Conservation (phyloP, 2,888 invertebrate genomes). For the Tubulanus polymorphus region DNA sequence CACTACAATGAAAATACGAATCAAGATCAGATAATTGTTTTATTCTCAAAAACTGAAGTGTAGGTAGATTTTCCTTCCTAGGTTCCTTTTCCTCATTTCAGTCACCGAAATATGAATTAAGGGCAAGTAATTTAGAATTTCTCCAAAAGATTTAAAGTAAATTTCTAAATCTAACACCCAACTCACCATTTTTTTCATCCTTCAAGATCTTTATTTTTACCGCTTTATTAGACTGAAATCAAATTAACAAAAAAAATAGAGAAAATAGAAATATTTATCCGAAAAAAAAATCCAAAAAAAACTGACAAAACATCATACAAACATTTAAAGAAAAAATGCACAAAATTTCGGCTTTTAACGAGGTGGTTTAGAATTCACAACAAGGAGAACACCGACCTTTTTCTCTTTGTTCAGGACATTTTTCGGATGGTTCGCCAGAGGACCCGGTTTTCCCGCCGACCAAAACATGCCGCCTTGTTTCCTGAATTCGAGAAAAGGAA, state of each 20-base stretch:
- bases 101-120: too few species aligned
- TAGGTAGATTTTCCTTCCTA: too few species aligned
- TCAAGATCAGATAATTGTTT: too few species aligned
- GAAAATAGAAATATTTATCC: constrained; percentile 4
- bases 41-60: too few species aligned
- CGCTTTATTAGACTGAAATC: too few species aligned
- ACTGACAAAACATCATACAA: background rate
- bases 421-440: constrained; percentile 40
- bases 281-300: too few species aligned
- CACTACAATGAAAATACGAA: constrained; percentile 22
- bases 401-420: constrained; percentile 33
- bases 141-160: too few species aligned
- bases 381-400: background rate
- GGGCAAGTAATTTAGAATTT: too few species aligned
- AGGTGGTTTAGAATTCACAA: constrained; percentile 2
- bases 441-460: constrained; percentile 44
- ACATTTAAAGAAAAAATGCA: background rate
- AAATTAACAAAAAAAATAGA: background rate
- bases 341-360: background rate
- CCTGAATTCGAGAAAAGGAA: constrained; percentile 20
- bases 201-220: constrained; percentile 38
- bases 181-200: constrained; percentile 42
- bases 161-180: background rate
- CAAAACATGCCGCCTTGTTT: constrained; percentile 43
- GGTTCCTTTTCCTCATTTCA: too few species aligned